These are phyloP conservation scores for Aleiodes leptofemur DNA, from an alignment of 2,888 invertebrate genomes.

Conservation along the genomic window DNA sequence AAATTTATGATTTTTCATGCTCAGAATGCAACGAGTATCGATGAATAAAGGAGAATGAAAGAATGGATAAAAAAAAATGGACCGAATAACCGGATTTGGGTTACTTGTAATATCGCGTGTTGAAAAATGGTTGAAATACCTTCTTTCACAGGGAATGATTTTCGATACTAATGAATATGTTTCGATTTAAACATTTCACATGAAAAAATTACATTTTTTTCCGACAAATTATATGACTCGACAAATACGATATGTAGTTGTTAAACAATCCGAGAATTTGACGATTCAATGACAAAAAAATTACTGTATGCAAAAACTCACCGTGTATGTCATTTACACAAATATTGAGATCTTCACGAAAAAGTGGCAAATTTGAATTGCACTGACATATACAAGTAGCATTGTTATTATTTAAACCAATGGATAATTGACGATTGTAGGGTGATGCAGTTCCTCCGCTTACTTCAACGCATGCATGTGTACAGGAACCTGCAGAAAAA, in stretches of 20 bases:
- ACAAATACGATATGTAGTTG: not conserved
- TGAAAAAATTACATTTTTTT: not conserved
- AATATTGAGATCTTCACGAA: constrained; percentile 89
- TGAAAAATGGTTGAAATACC: constrained; percentile 12
- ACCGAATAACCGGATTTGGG: constrained; percentile 9
- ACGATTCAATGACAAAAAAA: constrained; percentile 1
- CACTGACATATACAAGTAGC: constrained; percentile 86
- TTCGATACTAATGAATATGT: constrained; percentile 26
- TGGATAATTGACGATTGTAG: constrained; percentile 76
- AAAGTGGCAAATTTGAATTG: constrained; percentile 84
- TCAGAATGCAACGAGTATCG: constrained; percentile 4
- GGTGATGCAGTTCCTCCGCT: constrained; percentile 81
- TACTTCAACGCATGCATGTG: constrained; percentile 81
- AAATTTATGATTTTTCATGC: not conserved
- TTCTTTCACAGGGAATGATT: not conserved
- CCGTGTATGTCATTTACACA: constrained; percentile 92
- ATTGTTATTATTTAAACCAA: constrained; percentile 68
- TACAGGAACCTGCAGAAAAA: constrained; percentile 70
- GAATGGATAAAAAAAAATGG: too few species aligned
- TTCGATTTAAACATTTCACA: constrained; percentile 6
- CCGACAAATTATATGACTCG: not conserved
- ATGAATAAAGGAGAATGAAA: not conserved
- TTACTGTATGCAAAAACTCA: constrained; percentile 73
- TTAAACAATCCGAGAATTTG: constrained; percentile 12
- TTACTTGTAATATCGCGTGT: constrained; percentile 26